A percentile compares a stretch with the other conserved stretches of the same genome.
These are phyloP conservation scores for Cyphomyrmex costatus DNA, from an alignment of 1,140 invertebrate genomes.

Conservation along the genomic window DNA sequence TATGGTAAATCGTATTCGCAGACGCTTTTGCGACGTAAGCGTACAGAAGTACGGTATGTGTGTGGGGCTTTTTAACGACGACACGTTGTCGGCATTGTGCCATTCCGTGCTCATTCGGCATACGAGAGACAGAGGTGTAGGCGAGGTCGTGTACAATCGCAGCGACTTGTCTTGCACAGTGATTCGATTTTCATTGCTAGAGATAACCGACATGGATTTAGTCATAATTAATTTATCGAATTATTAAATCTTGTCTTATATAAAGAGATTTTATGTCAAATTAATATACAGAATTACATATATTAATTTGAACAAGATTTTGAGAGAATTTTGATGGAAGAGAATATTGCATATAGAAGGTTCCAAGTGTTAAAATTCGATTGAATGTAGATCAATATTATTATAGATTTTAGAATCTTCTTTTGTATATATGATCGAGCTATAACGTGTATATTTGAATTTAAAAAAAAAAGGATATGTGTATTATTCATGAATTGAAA, in stretches of 20 bases:
- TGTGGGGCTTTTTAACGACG: constrained; percentile 58
- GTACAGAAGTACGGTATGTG: constrained; percentile 18
- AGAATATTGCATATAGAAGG: background rate
- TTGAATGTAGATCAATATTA: background rate
- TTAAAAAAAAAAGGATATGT: background rate
- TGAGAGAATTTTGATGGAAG: background rate
- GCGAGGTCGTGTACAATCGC: constrained; percentile 31
- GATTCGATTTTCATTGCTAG: constrained; percentile 1
- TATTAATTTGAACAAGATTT: background rate
- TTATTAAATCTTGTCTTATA: background rate
- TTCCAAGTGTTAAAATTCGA: background rate
- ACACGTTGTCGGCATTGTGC: constrained; percentile 55
- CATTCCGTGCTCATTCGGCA: constrained; percentile 50
- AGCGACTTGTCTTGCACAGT: constrained; percentile 11
- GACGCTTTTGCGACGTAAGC: background rate
- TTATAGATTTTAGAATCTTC: background rate
- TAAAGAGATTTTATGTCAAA: background rate
- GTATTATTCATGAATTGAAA: background rate
- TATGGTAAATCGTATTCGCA: constrained; percentile 35
- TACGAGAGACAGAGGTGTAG: constrained; percentile 25
- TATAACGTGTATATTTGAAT: background rate
- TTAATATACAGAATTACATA: background rate
- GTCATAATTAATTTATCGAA: constrained; percentile 1
- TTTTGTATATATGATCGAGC: background rate
- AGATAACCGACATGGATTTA: constrained; percentile 14